Evolutionary conservation across 2,797 vertebrate genomes (phyloP), one percentile per base, ranked within the genome.

Genomic region (Microctenopoma stevenorrisi): DNA sequence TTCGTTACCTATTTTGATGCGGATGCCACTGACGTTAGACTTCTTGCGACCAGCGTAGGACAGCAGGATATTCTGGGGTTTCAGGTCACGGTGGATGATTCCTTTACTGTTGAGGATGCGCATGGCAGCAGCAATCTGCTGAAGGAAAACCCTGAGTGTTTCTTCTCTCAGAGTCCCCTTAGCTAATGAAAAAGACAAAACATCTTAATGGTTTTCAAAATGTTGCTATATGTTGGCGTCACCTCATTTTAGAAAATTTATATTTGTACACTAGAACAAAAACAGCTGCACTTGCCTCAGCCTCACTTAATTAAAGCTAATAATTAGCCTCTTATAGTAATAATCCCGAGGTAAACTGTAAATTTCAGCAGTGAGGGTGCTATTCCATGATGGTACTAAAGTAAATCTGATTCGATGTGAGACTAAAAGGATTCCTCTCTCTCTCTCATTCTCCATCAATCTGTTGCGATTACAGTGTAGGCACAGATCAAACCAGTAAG

Each of bases 71-170:
- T 99, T 99, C 90, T 98, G 97, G 0, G 97, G 97, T 60, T 99
- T 99, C 18, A 98, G 95, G 73, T 98, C 97, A 7, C 97, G 92
- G 78, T 98, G 97, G 86, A 99, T 98, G 86, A 99, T 95, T 54
- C 97, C 97, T 87, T 98, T 99, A 85, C 95, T 97, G 89, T 98
- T 95, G 57, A 99, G 95, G 74, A 96, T 92, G 6, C 95, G 91
- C 97, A 99, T 98, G 81, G 97, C 97, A 0, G 97, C 97, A 5
- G 97, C 95, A 9, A 99, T 99, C 92, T 99, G 97, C 92, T 97
- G 97, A 53, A 98, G 95, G 91, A 99, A 98, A 58, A 98, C 91
- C 63, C 96, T 93, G 89, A 99, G 94, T 0, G 97, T 99, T 48
- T 98, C 97, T 89, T 99, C 97, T 50, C 96, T 95, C 18, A 98